Base-by-base conservation (phyloP, 2,888 invertebrate genomes). In the Chrysina gloriosa region DNA sequence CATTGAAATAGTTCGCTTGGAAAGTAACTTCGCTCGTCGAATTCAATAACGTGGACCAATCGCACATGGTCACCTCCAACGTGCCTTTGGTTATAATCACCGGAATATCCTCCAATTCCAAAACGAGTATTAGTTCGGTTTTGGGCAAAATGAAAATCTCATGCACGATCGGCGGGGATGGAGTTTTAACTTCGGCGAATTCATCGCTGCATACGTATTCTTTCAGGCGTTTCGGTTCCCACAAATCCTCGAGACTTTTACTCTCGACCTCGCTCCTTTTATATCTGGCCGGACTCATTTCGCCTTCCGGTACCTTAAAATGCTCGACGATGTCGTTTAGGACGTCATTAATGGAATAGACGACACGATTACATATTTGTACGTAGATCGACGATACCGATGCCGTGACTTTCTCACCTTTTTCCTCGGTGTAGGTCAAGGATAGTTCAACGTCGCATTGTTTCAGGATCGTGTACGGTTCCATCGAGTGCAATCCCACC, bases 361-460 rank as follows among this genome's bases (percentile, higher is more conserved):
- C 87, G 0, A 91, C 90, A 58, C 90, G 89, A 3, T 91, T 89
- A 50, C 92, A 91, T 5, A 94, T 81, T 74, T 91, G 90, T 9
- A 94, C 77, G 76, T 92, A 89, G 11, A 94, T 84, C 14, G 90
- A 87, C 1, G 91, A 91, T 4, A 93, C 84, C 0, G 86, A 86
- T 21, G 89, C 82, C n/a, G 85, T 86, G 14, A 92, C 88, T 76
- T 88, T 88, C 1, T 90, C 84, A 0, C 90, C 90, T 71, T 90
- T 90, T 68, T 91, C 91, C 0, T 86, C 81, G 45, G 86, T 89
- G 74, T 89, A 86, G 23, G 85, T 85, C 76, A 87, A 88, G 0
- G 89, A 88, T 73, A 91, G 87, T 78, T 92, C 92, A 7, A 91
- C 81, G 76, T 92, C 92, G 77, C 91, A 91, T 0, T 91, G 91